These are phyloP conservation scores for Megatriorchis doriae DNA, from an alignment of 2,113 vertebrate species.

Conservation along the genomic window DNA sequence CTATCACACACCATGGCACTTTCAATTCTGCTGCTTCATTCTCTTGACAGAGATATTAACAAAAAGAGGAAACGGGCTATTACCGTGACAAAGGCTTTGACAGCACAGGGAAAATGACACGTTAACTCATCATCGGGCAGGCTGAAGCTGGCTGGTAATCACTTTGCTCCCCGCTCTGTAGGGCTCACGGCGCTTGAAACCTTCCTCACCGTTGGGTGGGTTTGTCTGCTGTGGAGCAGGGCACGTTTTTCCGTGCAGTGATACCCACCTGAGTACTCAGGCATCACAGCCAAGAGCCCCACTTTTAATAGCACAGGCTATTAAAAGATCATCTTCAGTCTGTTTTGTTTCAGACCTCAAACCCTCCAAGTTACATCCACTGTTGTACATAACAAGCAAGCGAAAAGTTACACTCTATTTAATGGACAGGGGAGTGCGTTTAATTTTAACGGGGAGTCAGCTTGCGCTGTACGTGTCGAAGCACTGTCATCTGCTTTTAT, in stretches of 20 bases:
- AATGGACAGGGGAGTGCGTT: not conserved
- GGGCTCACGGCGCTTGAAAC: fast-evolving
- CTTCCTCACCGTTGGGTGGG: not conserved
- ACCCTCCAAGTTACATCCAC: not conserved
- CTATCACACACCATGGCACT: constrained; percentile 12
- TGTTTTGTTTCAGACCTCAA: not conserved
- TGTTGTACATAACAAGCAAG: not conserved
- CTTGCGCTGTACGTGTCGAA: fast-evolving
- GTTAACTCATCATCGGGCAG: not conserved
- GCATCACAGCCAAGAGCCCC: not conserved
- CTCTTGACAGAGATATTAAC: constrained; percentile 58
- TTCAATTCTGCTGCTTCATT: constrained; percentile 53
- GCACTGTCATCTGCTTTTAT: not conserved
- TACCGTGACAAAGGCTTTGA: constrained; percentile 46
- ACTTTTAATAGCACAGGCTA: not conserved
- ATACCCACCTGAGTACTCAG: not conserved
- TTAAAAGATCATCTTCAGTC: not conserved
- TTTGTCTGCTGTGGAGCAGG: not conserved
- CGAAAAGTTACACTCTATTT: not conserved
- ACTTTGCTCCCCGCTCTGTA: not conserved
- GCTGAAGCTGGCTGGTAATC: not conserved
- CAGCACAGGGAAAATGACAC: constrained; percentile 33
- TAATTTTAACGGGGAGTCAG: not conserved
- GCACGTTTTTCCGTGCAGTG: fast-evolving
- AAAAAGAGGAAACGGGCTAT: constrained; percentile 56